Evolutionary conservation across 2,888 invertebrate genomes (phyloP), one percentile per base, ranked within the genome.

Genomic region (Spilosoma lubricipeda): DNA sequence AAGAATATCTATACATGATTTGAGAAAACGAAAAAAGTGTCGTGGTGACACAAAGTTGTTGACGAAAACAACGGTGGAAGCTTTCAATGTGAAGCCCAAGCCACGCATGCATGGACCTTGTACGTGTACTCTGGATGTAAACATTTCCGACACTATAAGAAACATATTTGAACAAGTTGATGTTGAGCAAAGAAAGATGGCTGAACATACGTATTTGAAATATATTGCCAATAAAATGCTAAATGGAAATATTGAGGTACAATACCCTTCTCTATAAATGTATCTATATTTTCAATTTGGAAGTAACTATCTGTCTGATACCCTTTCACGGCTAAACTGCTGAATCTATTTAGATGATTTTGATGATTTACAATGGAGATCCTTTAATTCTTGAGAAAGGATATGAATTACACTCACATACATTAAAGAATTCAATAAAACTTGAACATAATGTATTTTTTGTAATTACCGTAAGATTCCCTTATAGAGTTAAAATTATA

Each of bases 111-210:
- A 86, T 15, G 93, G 95, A 0, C 95, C 94, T 1, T 95, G 95
- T 77, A 94, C 95, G 3, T 95, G 95, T 78, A 90, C 94, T 2
- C 75, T 94, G 2, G 95, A 95, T 72, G 80, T 92, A 0, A 93
- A 94, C 70, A 74, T 95, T 70, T 94, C 95, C 0, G 95, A 95
- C 23, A 94, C 95, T 0, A 93, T 95, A 56, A 90, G 93, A 20
- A 94, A 91, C 77, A 94, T 95, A 85, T 95, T 95, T 76, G 92
- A 95, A 71, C 94, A 95, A 88, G 94, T 95, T 1, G 93, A 94
- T 77, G 88, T 90, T 8, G 93, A 94, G 45, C 94, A 95, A 77
- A 87, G 93, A 20, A 93, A 92, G 82, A 81, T 91, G 80, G 93
- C 93, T 23, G 95, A 95, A 86, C 84, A 91, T 23, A 87, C 92